These are phyloP conservation scores for Littorina saxatilis DNA, from an alignment of 1,140 invertebrate genomes.

Conservation along the genomic window DNA sequence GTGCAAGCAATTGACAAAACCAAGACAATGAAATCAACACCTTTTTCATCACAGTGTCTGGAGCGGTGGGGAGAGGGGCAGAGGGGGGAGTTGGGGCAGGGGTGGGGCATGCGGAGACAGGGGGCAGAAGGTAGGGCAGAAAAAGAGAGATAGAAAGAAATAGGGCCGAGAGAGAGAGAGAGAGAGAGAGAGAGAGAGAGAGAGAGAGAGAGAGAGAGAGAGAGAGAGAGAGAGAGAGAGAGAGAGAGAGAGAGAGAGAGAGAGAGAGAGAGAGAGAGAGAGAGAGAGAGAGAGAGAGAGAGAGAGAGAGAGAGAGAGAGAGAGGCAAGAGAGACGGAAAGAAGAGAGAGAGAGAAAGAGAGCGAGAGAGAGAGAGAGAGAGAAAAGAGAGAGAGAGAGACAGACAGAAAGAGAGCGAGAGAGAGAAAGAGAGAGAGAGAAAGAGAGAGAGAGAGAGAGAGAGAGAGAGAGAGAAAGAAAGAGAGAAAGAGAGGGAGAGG, in stretches of 20 bases:
- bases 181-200: background rate
- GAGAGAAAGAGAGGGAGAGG: background rate
- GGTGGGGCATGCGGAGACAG: too few species aligned
- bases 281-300: background rate
- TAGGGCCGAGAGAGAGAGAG: too few species aligned
- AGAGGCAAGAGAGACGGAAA: too few species aligned
- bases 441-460: conserved; percentile 11
- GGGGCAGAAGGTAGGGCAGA: background rate
- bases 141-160: background rate
- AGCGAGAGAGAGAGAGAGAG: background rate
- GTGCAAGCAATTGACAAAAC: too few species aligned
- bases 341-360: too few species aligned
- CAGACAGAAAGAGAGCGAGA: too few species aligned
- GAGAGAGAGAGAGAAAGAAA: conserved; percentile 9
- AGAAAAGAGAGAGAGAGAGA: conserved; percentile 8
- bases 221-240: background rate
- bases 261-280: background rate
- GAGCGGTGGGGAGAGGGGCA: too few species aligned
- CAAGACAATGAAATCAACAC: too few species aligned
- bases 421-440: too few species aligned
- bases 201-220: conserved; percentile 1
- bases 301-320: conserved; percentile 5
- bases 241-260: background rate
- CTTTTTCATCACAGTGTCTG: too few species aligned
- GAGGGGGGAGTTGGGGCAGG: too few species aligned